Conservation (phyloP, 1,140 invertebrate genomes). For the Aporrectodea caliginosa region DNA sequence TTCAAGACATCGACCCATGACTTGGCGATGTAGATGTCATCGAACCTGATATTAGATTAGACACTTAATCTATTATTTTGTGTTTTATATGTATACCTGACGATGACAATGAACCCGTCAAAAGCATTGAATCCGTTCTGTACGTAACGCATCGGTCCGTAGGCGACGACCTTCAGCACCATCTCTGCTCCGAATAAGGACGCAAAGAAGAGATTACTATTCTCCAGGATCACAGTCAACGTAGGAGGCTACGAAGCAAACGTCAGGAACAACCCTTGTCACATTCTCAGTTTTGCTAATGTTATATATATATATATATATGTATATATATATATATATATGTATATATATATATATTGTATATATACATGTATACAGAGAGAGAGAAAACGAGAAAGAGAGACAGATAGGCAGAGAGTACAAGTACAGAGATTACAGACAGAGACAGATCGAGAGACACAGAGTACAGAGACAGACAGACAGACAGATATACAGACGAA, state of each 20-base stretch:
- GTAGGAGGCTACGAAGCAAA: conserved; percentile 69
- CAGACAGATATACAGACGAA: no score
- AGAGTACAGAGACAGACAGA: no score
- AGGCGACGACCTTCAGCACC: conserved; percentile 90
- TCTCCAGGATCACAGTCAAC: conserved; percentile 89
- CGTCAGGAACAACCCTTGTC: background rate
- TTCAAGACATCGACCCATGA: background rate
- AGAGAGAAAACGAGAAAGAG: no score
- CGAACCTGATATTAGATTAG: no score
- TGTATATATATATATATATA: conserved; percentile 30
- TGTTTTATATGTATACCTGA: conserved; percentile 78
- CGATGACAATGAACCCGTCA: conserved; percentile 94
- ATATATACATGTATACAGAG: conserved; percentile 20
- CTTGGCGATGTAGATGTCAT: no score
- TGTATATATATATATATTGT: conserved; percentile 22
- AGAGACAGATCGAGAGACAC: no score
- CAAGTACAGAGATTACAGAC: no score
- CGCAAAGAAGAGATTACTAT: conserved; percentile 95
- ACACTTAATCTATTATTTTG: no score
- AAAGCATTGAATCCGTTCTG: conserved; percentile 99
- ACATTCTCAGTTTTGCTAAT: background rate
- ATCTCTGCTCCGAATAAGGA: conserved; percentile 94
- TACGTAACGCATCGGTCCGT: conserved; percentile 93
- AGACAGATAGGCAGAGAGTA: no score
- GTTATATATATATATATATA: conserved; percentile 23